Percentiles rank a stretch among this genome's conserved stretches.
These are phyloP conservation scores for Cephalopachus bancanus DNA, from an alignment of 2,797 vertebrate genomes.

Conservation along the genomic window DNA sequence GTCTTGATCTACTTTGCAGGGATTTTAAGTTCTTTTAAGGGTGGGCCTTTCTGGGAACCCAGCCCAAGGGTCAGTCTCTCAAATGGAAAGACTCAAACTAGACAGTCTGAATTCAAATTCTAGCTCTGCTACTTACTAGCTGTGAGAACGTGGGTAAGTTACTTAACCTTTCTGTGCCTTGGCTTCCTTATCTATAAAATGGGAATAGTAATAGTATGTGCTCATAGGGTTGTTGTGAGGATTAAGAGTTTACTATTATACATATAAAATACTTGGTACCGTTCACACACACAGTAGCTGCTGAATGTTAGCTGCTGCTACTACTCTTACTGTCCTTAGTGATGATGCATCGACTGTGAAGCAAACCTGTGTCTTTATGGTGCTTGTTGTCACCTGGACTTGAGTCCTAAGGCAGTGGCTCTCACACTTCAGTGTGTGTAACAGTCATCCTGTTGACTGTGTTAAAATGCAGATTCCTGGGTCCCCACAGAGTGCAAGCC, in stretches of 20 bases:
- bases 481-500: neutral
- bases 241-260: neutral
- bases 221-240: neutral
- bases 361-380: neutral
- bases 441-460: no score
- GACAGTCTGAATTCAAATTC: neutral
- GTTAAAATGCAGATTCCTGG: neutral
- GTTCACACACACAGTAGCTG: fast-evolving
- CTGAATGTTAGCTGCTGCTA: neutral
- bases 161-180: neutral
- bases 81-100: slow-evolving; percentile 1
- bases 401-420: neutral
- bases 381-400: neutral
- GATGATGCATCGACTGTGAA: neutral
- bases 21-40: neutral
- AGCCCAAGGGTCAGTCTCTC: neutral
- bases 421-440: neutral
- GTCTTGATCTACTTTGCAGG: neutral
- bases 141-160: neutral
- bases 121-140: neutral
- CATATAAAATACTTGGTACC: fast-evolving
- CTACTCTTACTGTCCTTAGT: neutral
- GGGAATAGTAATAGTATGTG: neutral
- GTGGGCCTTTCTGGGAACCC: neutral
- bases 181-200: neutral